Evolutionary conservation across 1,140 invertebrate genomes (phyloP).

Genomic region (Theocolax elegans): DNA sequence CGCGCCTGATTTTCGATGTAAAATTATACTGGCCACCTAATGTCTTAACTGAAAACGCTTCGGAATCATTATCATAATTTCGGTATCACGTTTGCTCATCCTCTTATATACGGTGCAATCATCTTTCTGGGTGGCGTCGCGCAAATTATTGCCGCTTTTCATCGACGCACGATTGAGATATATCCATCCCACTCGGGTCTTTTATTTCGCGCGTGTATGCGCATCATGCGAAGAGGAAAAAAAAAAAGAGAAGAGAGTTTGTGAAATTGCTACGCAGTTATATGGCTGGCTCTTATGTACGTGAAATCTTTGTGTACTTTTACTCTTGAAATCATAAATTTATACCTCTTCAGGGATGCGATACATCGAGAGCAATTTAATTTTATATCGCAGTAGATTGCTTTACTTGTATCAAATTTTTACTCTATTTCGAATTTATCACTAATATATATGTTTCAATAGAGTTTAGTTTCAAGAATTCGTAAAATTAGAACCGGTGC

Average conservation of each 20-base stretch:
- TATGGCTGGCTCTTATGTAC: background rate
- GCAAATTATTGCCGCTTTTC: slow-evolving; percentile 56
- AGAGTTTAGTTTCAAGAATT: too few relatives aligned
- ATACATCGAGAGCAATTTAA: too few relatives aligned
- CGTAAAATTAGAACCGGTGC: too few relatives aligned
- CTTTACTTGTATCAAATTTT: too few relatives aligned
- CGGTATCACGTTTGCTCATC: slow-evolving; percentile 45
- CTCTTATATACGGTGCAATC: slow-evolving; percentile 49
- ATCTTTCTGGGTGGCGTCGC: slow-evolving; percentile 57
- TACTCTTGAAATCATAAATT: background rate
- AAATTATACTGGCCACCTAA: slow-evolving; percentile 61
- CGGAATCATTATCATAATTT: slow-evolving; percentile 64
- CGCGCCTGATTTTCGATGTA: slow-evolving; percentile 48
- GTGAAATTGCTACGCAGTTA: slow-evolving; percentile 12
- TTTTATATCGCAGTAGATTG: too few relatives aligned
- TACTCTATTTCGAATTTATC: too few relatives aligned
- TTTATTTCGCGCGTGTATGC: background rate
- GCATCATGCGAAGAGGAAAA: background rate
- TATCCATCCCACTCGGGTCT: slow-evolving; percentile 38
- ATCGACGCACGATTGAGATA: slow-evolving; percentile 57
- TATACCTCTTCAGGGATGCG: too few relatives aligned
- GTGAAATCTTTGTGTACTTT: slow-evolving; percentile 16
- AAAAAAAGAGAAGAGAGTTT: background rate
- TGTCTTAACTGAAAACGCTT: slow-evolving; percentile 63
- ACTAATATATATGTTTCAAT: too few relatives aligned